Conservation (phyloP, 2,113 vertebrate species). For the Phrynosoma platyrhinos region DNA sequence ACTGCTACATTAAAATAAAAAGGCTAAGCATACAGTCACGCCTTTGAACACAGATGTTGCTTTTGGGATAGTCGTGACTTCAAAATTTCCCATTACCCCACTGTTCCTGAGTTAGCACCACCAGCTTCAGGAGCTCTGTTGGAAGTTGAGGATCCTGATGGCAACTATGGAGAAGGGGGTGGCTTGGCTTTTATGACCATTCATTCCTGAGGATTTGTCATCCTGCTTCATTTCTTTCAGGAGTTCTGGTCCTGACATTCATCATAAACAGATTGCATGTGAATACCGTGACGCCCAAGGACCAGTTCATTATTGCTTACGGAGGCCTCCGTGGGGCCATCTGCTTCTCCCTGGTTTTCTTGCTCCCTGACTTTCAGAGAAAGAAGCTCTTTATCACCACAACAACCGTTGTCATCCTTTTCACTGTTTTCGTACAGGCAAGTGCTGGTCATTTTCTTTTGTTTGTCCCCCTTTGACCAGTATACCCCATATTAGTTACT, state of each 20-base stretch:
- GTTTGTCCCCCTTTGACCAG: not conserved
- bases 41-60: too few species aligned
- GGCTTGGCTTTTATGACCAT: too few species aligned
- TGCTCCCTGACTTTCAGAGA: slow-evolving; percentile 84
- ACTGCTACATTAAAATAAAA: too few species aligned
- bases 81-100: too few species aligned
- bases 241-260: slow-evolving; percentile 84
- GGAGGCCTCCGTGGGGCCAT: slow-evolving; percentile 85
- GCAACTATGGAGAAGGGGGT: not conserved
- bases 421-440: slow-evolving; percentile 87
- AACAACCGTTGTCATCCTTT: slow-evolving; percentile 86
- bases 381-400: slow-evolving; percentile 88
- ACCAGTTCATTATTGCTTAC: slow-evolving; percentile 87
- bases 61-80: too few species aligned
- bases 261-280: slow-evolving; percentile 84
- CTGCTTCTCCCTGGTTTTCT: slow-evolving; percentile 86
- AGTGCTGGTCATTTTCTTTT: not conserved
- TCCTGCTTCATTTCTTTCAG: slow-evolving; percentile 60
- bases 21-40: too few species aligned
- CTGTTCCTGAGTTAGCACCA: not conserved
- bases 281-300: slow-evolving; percentile 81
- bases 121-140: not conserved
- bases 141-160: not conserved
- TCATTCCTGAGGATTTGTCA: not conserved
- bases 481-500: too few species aligned